Evolutionary conservation across 1,140 invertebrate genomes (phyloP).

Genomic region (Aphelenchoides fujianensis): DNA sequence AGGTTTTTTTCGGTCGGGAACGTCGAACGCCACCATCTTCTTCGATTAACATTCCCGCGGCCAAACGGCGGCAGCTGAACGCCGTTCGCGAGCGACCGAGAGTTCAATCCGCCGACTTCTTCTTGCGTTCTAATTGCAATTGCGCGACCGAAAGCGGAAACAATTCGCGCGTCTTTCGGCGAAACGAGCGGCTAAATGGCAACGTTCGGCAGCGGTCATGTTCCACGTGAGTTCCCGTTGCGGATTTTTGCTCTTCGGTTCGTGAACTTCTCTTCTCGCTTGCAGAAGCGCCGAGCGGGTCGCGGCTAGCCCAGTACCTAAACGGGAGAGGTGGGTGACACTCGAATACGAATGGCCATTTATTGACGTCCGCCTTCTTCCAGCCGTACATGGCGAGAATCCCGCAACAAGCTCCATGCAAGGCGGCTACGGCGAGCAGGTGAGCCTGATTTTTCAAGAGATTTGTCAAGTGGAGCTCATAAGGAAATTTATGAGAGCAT

Average conservation of each 20-base stretch:
- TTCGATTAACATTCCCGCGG: not conserved
- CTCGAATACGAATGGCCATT: not conserved
- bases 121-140: no score
- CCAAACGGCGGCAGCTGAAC: not conserved
- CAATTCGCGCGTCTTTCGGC: no score
- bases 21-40: not conserved
- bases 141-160: no score
- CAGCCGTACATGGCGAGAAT: not conserved
- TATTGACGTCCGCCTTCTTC: not conserved
- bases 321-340: slow-evolving; percentile 17
- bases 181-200: slow-evolving; percentile 10
- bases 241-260: not conserved
- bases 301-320: slow-evolving; percentile 9
- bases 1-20: not conserved
- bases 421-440: not conserved
- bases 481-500: slow-evolving; percentile 1
- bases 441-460: not conserved
- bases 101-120: no score
- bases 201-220: slow-evolving; percentile 9
- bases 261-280: not conserved
- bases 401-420: not conserved
- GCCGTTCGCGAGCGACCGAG: no score
- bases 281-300: slow-evolving; percentile 15
- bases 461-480: not conserved
- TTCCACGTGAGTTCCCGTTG: not conserved